Evolutionary conservation across 1,140 invertebrate genomes (phyloP), one percentile per base, ranked within the genome.

Genomic region (Littorina saxatilis): DNA sequence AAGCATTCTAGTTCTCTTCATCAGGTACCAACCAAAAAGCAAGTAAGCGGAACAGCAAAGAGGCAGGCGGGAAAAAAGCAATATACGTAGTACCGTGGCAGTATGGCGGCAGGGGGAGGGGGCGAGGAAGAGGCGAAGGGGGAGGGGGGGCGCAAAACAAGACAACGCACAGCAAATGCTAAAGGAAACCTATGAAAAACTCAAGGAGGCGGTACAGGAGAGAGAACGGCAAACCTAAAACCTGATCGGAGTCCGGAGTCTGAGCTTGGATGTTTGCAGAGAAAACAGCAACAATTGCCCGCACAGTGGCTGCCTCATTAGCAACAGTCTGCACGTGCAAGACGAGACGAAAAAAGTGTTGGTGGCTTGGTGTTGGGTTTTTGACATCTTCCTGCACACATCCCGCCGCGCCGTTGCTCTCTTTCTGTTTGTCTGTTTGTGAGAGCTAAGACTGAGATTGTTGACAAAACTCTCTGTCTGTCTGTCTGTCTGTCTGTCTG

Each of bases 301-400:
- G 70, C 70, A 73, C 70, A 73, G 70, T 73, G 40, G 70, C 70
- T 50, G 39, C 29, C 70, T 73, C 70, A 73, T 72, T 72, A 72
- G 68, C 68, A 40, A 43, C 68, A 32, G 39, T 43, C 23, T n/a
- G 37, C 37, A 72, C 68, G 68, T 72, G 68, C 68, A 72, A 72
- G 37, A 37, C 29, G 68, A 72, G 37, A 72, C 4, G 68, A 72
- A 72, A 72, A 72, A 27, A 27, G 39, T 17, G 4, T 35, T 73
- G 70, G 43, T 27, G 40, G 43, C 70, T 47, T 39, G 70, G 70
- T 73, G 70, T 73, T 73, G 27, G 70, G 70, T 73, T 73, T 50
- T 73, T 73, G 70, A 29, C 70, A 73, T 73, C 70, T 52, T n/a
- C 70, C 43, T 4, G 5, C 35, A 29, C 17, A 40, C 40, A 40